A percentile compares a stretch with the other conserved stretches of the same genome.
These are phyloP conservation scores for Poeciliopsis turrubarensis DNA, from an alignment of 2,113 vertebrate species.

Conservation along the genomic window DNA sequence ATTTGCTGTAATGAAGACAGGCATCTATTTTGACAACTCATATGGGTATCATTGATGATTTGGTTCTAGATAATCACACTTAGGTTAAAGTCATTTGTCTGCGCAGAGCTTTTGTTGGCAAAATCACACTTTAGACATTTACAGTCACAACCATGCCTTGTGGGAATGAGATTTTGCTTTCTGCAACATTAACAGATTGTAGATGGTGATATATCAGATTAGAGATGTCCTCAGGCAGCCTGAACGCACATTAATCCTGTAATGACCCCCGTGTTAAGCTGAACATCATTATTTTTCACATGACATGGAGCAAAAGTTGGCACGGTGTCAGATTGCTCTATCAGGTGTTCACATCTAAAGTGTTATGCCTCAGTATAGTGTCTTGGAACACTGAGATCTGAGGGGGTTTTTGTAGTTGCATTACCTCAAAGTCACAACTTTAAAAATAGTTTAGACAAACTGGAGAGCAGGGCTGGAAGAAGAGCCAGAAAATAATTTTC, in stretches of 20 bases:
- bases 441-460: too few relatives aligned
- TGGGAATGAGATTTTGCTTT: conserved; percentile 44
- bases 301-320: conserved; percentile 45
- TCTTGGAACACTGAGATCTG: background rate
- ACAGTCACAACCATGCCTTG: conserved; percentile 26
- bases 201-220: conserved; percentile 56
- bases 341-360: conserved; percentile 9
- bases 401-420: background rate
- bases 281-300: conserved; percentile 42
- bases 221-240: conserved; percentile 51
- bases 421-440: background rate
- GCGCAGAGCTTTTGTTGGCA: conserved; percentile 29
- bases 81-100: conserved; percentile 29
- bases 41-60: conserved; percentile 27
- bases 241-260: conserved; percentile 57
- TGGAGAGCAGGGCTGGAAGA: background rate
- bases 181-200: conserved; percentile 52
- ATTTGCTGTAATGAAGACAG: conserved; percentile 17
- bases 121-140: conserved; percentile 38
- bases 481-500: background rate
- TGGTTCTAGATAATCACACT: conserved; percentile 31
- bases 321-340: conserved; percentile 20
- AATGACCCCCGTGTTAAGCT: conserved; percentile 40
- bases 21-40: conserved; percentile 1
- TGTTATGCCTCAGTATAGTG: background rate